A percentile compares a stretch with the other conserved stretches of the same genome.
Evolutionary conservation across 2,113 vertebrate genomes (phyloP).

Genomic region (Condylura cristata): DNA sequence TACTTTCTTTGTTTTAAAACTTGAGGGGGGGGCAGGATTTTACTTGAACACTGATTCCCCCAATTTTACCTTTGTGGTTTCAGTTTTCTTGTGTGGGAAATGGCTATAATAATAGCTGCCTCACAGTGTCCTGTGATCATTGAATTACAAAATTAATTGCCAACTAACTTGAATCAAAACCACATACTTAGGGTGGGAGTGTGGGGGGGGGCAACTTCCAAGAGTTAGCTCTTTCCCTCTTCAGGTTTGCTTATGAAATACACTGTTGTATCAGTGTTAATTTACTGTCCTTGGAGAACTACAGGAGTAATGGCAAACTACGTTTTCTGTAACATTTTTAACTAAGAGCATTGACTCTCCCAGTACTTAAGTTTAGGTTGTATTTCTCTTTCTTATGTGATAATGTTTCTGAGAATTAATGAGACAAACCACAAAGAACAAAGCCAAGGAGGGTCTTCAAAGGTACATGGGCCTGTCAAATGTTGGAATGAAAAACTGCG

Average conservation of each 20-base stretch:
- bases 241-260: not conserved
- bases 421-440: not conserved
- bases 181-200: too few species aligned
- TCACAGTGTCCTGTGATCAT: not conserved
- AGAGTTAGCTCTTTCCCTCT: not conserved
- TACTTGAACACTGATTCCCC: not conserved
- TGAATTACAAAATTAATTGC: not conserved
- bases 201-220: not conserved
- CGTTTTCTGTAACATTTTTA: not conserved
- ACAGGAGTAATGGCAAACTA: not conserved
- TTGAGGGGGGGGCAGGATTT: not conserved
- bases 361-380: too few species aligned
- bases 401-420: not conserved
- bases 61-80: not conserved
- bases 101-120: not conserved
- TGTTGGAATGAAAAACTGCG: not conserved
- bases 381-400: not conserved
- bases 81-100: not conserved
- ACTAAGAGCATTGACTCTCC: not conserved
- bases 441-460: not conserved
- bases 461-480: not conserved
- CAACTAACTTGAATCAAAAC: not conserved
- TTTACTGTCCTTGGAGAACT: not conserved
- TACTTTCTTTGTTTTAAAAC: not conserved
- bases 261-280: not conserved